Base-by-base conservation (phyloP, 2,888 invertebrate genomes). In the Cataglyphis rosenhaueri region DNA sequence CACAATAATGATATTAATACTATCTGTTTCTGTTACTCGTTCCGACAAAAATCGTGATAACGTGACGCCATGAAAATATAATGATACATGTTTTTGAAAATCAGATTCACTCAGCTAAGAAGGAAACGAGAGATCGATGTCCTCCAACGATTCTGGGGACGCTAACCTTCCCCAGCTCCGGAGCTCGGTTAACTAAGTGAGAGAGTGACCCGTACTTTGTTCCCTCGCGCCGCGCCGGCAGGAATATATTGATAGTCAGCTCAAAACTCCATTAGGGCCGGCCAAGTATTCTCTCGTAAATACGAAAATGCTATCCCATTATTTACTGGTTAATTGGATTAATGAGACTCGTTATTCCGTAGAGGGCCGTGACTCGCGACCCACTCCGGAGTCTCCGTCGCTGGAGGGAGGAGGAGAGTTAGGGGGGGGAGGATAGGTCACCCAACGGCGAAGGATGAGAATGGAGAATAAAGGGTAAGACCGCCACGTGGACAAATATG, bases 261-360 rank as follows among this genome's bases (percentile, higher is more conserved):
- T 94, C 94, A 94, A 94, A 94, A 94, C 93, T 94, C 94, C 94
- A 94, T 94, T 94, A 94, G 92, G 92, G 92, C 91, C 83, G 83
- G 90, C 90, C 86, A 90, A 91, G 92, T 92, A 94, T 93, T 92
- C 93, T 93, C 94, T 93, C 93, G 94, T 94, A 94, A 94, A 94
- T 94, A 94, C 94, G 94, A 94, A 94, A 94, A 94, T 93, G 94
- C 94, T 92, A 93, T 92, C 92, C 94, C 94, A 94, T 94, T 94
- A 94, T 94, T 94, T 94, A 94, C 94, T 94, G 94, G 94, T 94
- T 94, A 94, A 94, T 94, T 94, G 94, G 94, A 94, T 94, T 94
- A 94, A 94, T 94, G 94, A 94, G 94, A 92, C 94, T 94, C 94
- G 94, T 94, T 94, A 94, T 94, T 93, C 92, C 90, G 90, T 90